Evolutionary conservation across 2,797 vertebrate species (phyloP).

Genomic region (Hybognathus amarus): DNA sequence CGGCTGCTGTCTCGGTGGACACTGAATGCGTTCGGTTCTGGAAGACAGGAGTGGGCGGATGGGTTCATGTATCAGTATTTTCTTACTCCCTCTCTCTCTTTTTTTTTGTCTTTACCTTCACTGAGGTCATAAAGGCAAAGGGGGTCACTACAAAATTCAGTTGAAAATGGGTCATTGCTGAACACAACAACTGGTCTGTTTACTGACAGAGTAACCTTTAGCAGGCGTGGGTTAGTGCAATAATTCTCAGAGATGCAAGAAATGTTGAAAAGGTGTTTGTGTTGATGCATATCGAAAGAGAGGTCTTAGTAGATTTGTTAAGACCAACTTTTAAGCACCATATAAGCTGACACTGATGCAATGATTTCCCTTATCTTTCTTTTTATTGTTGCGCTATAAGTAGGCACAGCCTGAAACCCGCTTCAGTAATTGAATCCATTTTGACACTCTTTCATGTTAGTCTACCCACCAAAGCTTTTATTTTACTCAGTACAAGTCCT

Average conservation of each 20-base stretch:
- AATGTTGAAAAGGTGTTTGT: conserved; percentile 29
- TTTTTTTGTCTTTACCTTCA: conserved; percentile 69
- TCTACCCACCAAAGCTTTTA: conserved; percentile 55
- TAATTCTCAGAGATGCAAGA: conserved; percentile 25
- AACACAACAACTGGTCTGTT: conserved; percentile 39
- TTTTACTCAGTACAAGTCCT: conserved; percentile 44
- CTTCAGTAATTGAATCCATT: conserved; percentile 54
- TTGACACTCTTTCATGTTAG: conserved; percentile 57
- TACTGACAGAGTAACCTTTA: conserved; percentile 35
- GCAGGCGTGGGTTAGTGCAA: conserved; percentile 65
- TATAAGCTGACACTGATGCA: conserved; percentile 32
- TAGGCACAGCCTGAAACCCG: conserved; percentile 48
- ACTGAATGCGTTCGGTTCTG: conserved; percentile 65
- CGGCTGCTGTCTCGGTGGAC: conserved; percentile 73
- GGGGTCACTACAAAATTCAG: conserved; percentile 69
- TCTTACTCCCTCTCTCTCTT: conserved; percentile 52
- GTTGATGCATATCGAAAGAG: conserved; percentile 31
- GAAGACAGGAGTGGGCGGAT: conserved; percentile 73
- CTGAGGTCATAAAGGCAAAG: conserved; percentile 72
- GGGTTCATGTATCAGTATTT: conserved; percentile 62
- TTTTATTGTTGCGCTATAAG: conserved; percentile 24
- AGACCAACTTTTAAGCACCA: conserved; percentile 23
- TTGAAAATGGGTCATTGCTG: conserved; percentile 61
- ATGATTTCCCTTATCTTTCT: conserved; percentile 49
- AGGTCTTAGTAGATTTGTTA: conserved; percentile 5